Conservation (phyloP, 2,888 invertebrate genomes). For the Noctuana brunneofusca region DNA sequence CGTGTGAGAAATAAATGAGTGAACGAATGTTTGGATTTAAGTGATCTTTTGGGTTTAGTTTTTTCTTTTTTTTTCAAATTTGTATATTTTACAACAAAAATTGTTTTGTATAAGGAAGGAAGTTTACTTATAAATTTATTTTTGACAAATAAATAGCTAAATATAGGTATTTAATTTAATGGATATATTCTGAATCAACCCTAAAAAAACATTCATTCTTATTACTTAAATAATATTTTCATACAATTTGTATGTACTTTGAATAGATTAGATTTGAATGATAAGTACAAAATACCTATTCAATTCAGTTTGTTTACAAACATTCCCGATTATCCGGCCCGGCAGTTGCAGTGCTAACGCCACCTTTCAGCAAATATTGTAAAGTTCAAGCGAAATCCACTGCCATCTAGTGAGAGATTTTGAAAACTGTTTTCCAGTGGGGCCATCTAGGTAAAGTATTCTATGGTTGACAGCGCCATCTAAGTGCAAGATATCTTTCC, state of each 20-base stretch:
- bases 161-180: too few relatives aligned
- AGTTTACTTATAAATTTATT: too few relatives aligned
- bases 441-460: background rate
- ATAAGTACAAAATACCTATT: background rate
- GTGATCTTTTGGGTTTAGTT: background rate
- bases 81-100: too few relatives aligned
- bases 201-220: too few relatives aligned
- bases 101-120: too few relatives aligned
- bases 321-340: background rate
- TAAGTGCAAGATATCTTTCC: background rate
- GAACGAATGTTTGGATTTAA: background rate
- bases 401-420: background rate
- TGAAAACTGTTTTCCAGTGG: background rate
- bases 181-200: too few relatives aligned
- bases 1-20: constrained; percentile 14
- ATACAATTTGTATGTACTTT: background rate
- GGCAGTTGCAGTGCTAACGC: background rate
- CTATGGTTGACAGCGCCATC: background rate
- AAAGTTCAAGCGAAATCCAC: background rate
- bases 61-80: too few relatives aligned
- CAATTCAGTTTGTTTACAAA: constrained; percentile 14
- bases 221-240: background rate
- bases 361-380: background rate
- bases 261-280: too few relatives aligned
- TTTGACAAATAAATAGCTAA: too few relatives aligned